Evolutionary conservation across 2,888 invertebrate species (phyloP).

Genomic region (Tipula unca): DNA sequence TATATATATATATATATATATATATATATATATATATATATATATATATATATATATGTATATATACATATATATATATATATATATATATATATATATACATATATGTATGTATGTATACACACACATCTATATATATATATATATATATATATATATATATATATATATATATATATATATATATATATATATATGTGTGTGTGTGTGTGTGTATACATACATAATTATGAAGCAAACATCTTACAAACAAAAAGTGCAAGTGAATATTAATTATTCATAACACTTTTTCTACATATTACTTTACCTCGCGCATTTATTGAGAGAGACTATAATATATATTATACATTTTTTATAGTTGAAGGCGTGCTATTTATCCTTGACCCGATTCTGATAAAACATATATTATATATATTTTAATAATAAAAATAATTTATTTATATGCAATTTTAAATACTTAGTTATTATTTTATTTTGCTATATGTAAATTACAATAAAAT

Average conservation of each 20-base stretch:
- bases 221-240: not conserved
- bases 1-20: too few relatives aligned
- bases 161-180: too few relatives aligned
- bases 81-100: too few relatives aligned
- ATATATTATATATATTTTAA: not conserved
- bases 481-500: not conserved
- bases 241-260: not conserved
- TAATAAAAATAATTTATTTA: not conserved
- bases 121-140: too few relatives aligned
- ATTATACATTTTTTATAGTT: not conserved
- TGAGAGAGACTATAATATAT: not conserved
- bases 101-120: too few relatives aligned
- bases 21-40: too few relatives aligned
- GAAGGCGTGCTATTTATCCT: slow-evolving; percentile 14
- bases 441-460: not conserved
- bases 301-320: not conserved
- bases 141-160: too few relatives aligned
- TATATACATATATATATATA: too few relatives aligned
- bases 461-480: not conserved
- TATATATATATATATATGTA: too few relatives aligned
- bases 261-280: slow-evolving; percentile 8
- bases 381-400: not conserved
- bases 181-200: too few relatives aligned
- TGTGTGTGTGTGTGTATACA: too few relatives aligned
- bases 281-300: not conserved